Conservation (phyloP, 2,888 invertebrate genomes). For the Apodemia zela region DNA sequence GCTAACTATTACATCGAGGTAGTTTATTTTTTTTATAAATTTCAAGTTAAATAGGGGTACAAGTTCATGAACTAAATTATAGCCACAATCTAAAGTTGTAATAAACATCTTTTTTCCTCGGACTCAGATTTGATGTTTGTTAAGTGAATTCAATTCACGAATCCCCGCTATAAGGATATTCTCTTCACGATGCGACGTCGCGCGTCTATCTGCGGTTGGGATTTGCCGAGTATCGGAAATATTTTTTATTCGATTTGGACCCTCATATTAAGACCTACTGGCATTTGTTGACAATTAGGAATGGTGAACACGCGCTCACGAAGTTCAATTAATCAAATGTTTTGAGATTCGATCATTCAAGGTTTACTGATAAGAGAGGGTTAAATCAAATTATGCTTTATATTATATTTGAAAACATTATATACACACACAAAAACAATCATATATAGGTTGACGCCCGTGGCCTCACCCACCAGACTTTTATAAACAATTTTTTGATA, state of each 20-base stretch:
- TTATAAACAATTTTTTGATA: too few relatives aligned
- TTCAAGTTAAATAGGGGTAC: too few relatives aligned
- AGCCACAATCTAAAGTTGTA: too few relatives aligned
- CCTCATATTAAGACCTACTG: slow-evolving; percentile 33
- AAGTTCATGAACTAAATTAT: too few relatives aligned
- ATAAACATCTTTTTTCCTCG: slow-evolving; percentile 3
- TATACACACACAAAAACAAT: too few relatives aligned
- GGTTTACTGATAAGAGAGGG: too few relatives aligned
- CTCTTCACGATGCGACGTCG: slow-evolving; percentile 50
- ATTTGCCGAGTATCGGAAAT: slow-evolving; percentile 65
- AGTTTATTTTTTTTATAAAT: too few relatives aligned
- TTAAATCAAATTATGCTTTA: too few relatives aligned
- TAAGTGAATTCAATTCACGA: slow-evolving; percentile 63
- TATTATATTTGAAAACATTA: too few relatives aligned
- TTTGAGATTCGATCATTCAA: neutral
- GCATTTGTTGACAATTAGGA: slow-evolving; percentile 18
- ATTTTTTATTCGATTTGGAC: slow-evolving; percentile 61
- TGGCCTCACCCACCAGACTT: too few relatives aligned
- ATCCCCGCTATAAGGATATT: slow-evolving; percentile 38
- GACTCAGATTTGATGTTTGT: slow-evolving; percentile 37
- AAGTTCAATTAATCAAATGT: neutral
- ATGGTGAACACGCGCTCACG: neutral
- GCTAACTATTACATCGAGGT: too few relatives aligned
- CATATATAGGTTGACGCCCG: too few relatives aligned
- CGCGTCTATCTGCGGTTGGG: slow-evolving; percentile 63